Evolutionary conservation across 1,140 invertebrate species (phyloP).

Genomic region (Coptotermes formosanus): DNA sequence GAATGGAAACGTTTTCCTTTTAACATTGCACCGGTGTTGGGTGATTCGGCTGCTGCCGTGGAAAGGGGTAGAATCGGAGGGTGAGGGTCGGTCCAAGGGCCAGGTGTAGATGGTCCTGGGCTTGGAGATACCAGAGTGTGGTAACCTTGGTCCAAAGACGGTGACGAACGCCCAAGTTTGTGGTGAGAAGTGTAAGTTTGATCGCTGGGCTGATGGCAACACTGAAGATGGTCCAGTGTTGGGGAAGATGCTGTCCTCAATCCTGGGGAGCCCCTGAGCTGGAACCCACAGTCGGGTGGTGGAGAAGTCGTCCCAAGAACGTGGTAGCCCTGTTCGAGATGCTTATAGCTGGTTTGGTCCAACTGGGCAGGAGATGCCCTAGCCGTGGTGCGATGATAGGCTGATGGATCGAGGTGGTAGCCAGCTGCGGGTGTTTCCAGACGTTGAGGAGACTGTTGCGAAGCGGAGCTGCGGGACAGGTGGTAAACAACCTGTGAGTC

Average conservation of each 20-base stretch:
- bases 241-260: constrained; percentile 39
- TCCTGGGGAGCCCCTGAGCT: constrained; percentile 35
- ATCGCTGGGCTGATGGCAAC: constrained; percentile 9
- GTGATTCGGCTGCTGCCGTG: background rate
- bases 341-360: background rate
- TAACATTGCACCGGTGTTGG: constrained; percentile 32
- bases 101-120: constrained; percentile 45
- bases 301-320: constrained; percentile 7
- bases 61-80: background rate
- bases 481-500: constrained; percentile 27
- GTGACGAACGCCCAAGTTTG: constrained; percentile 51
- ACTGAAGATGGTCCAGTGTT: constrained; percentile 36
- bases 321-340: background rate
- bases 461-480: constrained; percentile 13
- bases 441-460: constrained; percentile 35
- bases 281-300: constrained; percentile 1
- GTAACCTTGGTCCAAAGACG: constrained; percentile 71
- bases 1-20: constrained; percentile 42
- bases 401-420: constrained; percentile 38
- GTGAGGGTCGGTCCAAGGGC: constrained; percentile 41
- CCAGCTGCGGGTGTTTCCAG: constrained; percentile 39
- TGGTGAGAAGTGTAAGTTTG: constrained; percentile 42
- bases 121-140: constrained; percentile 66
- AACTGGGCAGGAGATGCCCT: background rate
- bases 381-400: constrained; percentile 40